Evolutionary conservation across 2,797 vertebrate species (phyloP).

Genomic region (Malacoctenus gilli): DNA sequence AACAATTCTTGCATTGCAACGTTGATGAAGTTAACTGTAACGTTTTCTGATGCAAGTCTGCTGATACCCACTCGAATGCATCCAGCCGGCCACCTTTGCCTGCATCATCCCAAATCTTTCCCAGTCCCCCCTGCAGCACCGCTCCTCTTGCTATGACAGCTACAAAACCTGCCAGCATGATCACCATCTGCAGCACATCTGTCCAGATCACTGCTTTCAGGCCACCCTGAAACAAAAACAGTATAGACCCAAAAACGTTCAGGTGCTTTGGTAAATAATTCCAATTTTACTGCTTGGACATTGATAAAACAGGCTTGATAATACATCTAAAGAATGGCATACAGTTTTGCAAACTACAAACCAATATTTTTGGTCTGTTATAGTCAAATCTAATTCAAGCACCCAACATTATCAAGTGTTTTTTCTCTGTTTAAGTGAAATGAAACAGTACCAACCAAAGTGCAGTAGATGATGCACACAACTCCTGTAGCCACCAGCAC

Average conservation of each 20-base stretch:
- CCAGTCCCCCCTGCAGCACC: slow-evolving; percentile 77
- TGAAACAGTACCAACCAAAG: slow-evolving; percentile 76
- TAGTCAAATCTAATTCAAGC: not conserved
- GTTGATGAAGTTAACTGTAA: no score
- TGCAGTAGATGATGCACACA: slow-evolving; percentile 85
- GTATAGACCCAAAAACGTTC: not conserved
- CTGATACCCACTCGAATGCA: slow-evolving; percentile 75
- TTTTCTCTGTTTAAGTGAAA: no score
- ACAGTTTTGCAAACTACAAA: not conserved
- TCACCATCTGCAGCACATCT: slow-evolving; percentile 85
- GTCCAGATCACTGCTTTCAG: slow-evolving; percentile 89
- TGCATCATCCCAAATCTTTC: slow-evolving; percentile 79
- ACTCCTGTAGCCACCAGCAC: slow-evolving; percentile 83
- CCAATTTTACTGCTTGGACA: not conserved
- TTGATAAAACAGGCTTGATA: no score
- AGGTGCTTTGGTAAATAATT: not conserved
- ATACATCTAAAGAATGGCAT: no score
- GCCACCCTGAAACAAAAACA: slow-evolving; percentile 77
- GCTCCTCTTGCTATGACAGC: slow-evolving; percentile 81
- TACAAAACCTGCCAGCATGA: slow-evolving; percentile 84
- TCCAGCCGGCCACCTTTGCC: slow-evolving; percentile 75
- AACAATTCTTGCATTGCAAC: no score
- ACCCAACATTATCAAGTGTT: no score
- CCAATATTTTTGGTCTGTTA: not conserved
- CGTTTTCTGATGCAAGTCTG: not conserved